Percentiles rank a stretch among this genome's conserved stretches.
Conservation (phyloP, 2,888 invertebrate genomes). For the Cryptus viduatorius region DNA sequence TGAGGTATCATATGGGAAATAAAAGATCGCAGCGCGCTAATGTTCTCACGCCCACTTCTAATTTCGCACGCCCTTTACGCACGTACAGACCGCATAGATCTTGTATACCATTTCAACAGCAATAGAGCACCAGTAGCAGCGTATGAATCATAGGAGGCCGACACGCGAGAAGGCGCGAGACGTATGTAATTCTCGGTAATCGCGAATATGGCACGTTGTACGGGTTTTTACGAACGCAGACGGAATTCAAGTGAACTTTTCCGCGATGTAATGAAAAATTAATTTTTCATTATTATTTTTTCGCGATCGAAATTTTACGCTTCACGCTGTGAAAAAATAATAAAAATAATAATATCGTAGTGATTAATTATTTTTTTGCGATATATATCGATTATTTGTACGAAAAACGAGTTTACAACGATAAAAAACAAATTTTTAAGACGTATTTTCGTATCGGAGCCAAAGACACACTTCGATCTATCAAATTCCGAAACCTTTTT, state of each 20-base stretch:
- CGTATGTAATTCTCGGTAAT: slow-evolving; percentile 39
- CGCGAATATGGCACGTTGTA: slow-evolving; percentile 21
- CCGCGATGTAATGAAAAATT: background rate
- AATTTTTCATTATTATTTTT: background rate
- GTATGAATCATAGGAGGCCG: slow-evolving; percentile 23
- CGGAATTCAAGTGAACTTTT: background rate
- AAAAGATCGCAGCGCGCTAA: background rate
- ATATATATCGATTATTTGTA: background rate
- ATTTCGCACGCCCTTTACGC: slow-evolving; percentile 49
- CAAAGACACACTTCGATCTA: too few relatives aligned
- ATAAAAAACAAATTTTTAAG: background rate
- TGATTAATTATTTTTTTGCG: background rate
- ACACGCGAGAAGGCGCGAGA: slow-evolving; percentile 48
- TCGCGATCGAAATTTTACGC: background rate
- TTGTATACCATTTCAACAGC: background rate
- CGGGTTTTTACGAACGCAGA: background rate
- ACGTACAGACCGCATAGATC: slow-evolving; percentile 27
- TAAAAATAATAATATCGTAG: too few relatives aligned
- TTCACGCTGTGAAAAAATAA: too few relatives aligned
- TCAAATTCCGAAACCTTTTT: background rate
- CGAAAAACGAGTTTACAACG: background rate
- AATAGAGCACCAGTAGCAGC: background rate
- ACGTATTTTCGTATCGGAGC: background rate
- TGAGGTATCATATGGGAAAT: background rate
- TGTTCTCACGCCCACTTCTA: slow-evolving; percentile 37